phyloP scores from a whole-genome alignment of 2,797 vertebrate species.

The Myiotriccus ornatus region DNA sequence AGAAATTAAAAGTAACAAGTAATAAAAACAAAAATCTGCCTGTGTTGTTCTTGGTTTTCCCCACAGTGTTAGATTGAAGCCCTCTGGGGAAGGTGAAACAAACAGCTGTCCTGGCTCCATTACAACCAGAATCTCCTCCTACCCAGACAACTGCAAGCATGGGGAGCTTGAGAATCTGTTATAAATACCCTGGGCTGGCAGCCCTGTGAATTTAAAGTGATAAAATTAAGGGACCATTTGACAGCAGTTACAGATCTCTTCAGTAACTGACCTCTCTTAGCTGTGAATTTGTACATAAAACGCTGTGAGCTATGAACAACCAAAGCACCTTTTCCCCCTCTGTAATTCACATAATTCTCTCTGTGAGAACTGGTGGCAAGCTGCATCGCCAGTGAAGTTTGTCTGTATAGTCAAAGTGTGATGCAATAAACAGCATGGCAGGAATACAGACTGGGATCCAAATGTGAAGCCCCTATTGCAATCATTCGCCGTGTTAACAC shows the following conservation, averaged over 20 bases:
- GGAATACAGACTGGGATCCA: not conserved
- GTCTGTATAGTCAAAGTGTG: not conserved
- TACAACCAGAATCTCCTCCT: not conserved
- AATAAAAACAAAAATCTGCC: not conserved
- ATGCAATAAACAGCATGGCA: not conserved
- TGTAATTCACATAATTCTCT: not conserved
- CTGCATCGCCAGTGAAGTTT: not conserved
- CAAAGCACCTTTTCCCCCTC: not conserved
- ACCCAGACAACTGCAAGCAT: not conserved
- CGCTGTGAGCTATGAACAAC: not conserved
- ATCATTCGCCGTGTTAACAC: not conserved
- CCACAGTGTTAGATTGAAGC: not conserved
- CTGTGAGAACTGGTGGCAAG: not conserved
- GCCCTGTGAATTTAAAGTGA: not conserved
- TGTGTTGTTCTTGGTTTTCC: not conserved
- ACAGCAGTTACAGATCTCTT: constrained; percentile 4
- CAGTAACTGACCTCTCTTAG: not conserved
- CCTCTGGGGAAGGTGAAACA: not conserved
- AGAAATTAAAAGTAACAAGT: not conserved
- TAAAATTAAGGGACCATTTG: not conserved
- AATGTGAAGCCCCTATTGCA: not conserved
- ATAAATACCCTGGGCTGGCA: not conserved
- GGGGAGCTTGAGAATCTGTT: not conserved
- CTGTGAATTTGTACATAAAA: constrained; percentile 18
- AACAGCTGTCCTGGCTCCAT: not conserved